phyloP scores from a whole-genome alignment of 2,888 invertebrate species.

The Hartigia nigra region DNA sequence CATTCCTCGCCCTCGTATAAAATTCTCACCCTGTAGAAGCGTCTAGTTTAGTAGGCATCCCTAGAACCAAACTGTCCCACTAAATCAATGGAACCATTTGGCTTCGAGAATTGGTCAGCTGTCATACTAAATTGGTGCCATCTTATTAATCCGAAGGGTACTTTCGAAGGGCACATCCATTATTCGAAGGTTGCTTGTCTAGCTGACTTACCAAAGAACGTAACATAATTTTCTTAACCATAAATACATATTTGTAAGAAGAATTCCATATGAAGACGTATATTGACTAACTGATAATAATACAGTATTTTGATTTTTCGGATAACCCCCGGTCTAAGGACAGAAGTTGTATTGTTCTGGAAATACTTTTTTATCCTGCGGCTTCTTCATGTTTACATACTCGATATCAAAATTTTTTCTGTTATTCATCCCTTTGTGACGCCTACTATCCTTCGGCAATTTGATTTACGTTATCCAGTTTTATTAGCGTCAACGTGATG shows the following conservation, averaged over 20 bases:
- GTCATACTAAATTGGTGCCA: neutral
- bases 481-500: neutral
- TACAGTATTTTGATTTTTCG: neutral
- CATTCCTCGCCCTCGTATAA: neutral
- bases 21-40: neutral
- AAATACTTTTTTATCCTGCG: neutral
- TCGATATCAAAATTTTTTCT: neutral
- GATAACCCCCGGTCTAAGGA: neutral
- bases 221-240: neutral
- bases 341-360: neutral
- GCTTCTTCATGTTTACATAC: neutral
- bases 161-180: too few species aligned
- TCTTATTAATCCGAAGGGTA: neutral
- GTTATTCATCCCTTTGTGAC: neutral
- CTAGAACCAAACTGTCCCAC: neutral
- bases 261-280: neutral
- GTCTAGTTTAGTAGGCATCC: neutral
- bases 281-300: neutral
- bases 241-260: neutral
- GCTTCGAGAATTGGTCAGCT: neutral
- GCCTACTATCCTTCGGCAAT: neutral
- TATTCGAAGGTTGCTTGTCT: too few species aligned
- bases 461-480: neutral
- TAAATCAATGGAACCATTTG: neutral
- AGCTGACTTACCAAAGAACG: neutral